These are phyloP conservation scores for Drosophila macrospina DNA, from an alignment of 2,888 invertebrate genomes.

Conservation along the genomic window DNA sequence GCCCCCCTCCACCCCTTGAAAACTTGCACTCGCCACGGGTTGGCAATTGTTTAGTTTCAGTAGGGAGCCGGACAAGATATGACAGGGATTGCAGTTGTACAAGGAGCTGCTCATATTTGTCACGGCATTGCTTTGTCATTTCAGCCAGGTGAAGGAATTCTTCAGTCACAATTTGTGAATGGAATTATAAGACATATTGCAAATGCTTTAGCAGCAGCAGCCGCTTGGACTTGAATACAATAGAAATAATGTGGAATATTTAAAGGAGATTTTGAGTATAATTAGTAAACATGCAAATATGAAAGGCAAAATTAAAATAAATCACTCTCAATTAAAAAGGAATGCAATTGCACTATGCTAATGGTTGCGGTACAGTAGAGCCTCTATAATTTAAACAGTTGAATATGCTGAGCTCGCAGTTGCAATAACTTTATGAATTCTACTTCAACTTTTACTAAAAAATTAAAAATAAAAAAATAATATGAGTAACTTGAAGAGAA, in stretches of 20 bases:
- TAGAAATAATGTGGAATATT: background rate
- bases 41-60: constrained; percentile 10
- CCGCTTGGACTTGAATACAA: background rate
- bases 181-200: background rate
- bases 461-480: no score
- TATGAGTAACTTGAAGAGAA: no score
- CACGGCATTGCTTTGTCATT: constrained; percentile 17
- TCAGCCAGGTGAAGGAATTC: constrained; percentile 2
- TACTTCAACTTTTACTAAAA: no score
- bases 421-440: no score
- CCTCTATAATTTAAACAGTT: background rate
- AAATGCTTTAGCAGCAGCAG: background rate
- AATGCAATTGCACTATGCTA: background rate
- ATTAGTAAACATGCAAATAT: constrained; percentile 3
- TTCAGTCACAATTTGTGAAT: background rate
- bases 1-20: background rate
- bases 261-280: background rate
- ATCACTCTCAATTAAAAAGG: background rate
- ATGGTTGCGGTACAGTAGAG: constrained; percentile 2
- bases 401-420: no score
- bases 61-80: no score
- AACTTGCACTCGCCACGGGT: background rate
- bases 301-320: constrained; percentile 1
- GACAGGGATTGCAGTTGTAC: background rate
- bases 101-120: constrained; percentile 18